Base-by-base conservation (phyloP, 2,888 invertebrate species). In the Torymus aiolomorphi region DNA sequence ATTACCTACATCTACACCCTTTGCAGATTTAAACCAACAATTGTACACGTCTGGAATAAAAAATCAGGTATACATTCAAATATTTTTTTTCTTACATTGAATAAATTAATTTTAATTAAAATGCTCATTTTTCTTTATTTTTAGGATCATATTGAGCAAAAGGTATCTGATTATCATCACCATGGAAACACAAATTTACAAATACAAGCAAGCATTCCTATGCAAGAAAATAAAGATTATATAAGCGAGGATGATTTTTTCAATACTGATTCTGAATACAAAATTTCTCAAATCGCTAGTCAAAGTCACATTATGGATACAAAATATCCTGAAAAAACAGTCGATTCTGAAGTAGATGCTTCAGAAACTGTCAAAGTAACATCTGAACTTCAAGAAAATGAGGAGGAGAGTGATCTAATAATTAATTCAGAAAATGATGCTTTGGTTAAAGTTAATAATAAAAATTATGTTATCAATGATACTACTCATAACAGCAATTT, bases 361-460 rank as follows among this genome's bases (percentile, higher is more conserved):
- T 88, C 88, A 0, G 87, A 87, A 54, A 80, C 84, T 16, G 80
- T 88, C 1, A 52, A 87, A 84, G 20, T 86, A 77, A 52, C 83
- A 78, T 24, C 77, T 80, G 69, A 73, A 54, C 16, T 63, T 75
- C n/a, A 79, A 66, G 69, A 74, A 16, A 31, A 49, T 20, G 1
- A 54, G 12, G 14, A 49, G 11, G 69, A 63, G 1, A 59, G 63
- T n/a, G 52, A 61, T 61, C 2, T 49, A 2, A 16, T 61, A 49
- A 56, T 10, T 56, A 62, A 76, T 24, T 65, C 72, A 18, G 49
- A 76, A 67, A 52, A 51, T 20, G 66, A 69, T 24, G 51, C 63
- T 3, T 73, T 63, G 20, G 76, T 51, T 12, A 66, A 59, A 49
- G 31, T 56, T 8, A 31, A 77, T 51, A 20, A 42, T 8, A 52